phyloP scores from a whole-genome alignment of 2,797 vertebrate genomes.

The Huso huso region DNA sequence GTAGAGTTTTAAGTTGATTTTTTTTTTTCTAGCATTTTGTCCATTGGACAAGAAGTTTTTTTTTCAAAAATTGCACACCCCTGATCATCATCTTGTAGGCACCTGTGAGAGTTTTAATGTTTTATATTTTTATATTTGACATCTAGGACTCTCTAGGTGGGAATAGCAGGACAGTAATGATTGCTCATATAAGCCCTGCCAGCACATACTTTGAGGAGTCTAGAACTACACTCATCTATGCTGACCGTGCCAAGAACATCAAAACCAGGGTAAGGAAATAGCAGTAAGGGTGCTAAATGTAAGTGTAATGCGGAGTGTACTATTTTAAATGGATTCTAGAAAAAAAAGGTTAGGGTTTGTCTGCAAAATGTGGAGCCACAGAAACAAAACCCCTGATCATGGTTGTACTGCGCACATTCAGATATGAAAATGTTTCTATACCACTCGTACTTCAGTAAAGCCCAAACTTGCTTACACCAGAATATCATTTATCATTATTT shows the following conservation, averaged over 20 bases:
- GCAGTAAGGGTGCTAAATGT: background rate
- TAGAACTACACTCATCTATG: constrained; percentile 38
- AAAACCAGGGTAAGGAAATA: constrained; percentile 35
- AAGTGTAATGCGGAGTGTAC: background rate
- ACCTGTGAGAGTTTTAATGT: background rate
- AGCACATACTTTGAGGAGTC: constrained; percentile 47
- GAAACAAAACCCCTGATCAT: background rate
- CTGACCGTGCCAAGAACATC: constrained; percentile 40
- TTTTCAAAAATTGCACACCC: too few relatives aligned
- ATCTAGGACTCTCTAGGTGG: constrained; percentile 42
- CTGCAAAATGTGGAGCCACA: background rate
- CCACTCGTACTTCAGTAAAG: background rate
- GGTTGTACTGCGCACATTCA: too few relatives aligned
- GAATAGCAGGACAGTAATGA: constrained; percentile 47
- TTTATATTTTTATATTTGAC: constrained; percentile 1
- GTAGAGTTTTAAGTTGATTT: too few relatives aligned
- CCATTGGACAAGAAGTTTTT: too few relatives aligned
- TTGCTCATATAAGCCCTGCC: constrained; percentile 47
- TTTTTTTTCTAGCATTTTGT: too few relatives aligned
- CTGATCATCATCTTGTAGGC: background rate
- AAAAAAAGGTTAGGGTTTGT: background rate
- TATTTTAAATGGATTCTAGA: too few relatives aligned
- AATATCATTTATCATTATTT: background rate
- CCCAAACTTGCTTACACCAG: too few relatives aligned
- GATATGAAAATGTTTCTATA: background rate